Conservation (phyloP, 2,888 invertebrate genomes). For the Amiota communis region DNA sequence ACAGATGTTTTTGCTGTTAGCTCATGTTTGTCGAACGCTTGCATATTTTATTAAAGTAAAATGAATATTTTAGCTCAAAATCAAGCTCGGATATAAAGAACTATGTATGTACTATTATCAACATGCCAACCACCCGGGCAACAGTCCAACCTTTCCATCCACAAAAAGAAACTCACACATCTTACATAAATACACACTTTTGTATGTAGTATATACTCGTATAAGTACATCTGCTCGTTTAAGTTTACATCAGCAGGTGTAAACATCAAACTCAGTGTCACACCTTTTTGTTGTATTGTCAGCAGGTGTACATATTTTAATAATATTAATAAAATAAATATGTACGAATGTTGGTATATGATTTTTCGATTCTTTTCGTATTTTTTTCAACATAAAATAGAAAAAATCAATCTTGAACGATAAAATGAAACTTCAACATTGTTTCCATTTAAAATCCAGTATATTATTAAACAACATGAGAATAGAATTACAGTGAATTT, state of each 20-base stretch:
- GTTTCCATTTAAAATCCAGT: too few relatives aligned
- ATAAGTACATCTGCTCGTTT: too few relatives aligned
- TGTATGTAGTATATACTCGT: too few relatives aligned
- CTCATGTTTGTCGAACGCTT: conserved; percentile 46
- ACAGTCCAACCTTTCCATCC: too few relatives aligned
- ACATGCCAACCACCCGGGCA: too few relatives aligned
- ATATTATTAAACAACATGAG: too few relatives aligned
- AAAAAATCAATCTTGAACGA: conserved; percentile 3
- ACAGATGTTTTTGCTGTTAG: conserved; percentile 43
- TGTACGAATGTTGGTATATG: too few relatives aligned
- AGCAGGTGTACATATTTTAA: conserved; percentile 23
- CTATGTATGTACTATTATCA: too few relatives aligned
- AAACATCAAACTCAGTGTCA: conserved; percentile 56
- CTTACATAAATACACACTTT: not conserved
- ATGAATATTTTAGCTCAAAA: conserved; percentile 57
- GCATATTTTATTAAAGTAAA: conserved; percentile 58
- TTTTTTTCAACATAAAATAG: not conserved
- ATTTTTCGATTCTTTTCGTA: too few relatives aligned
- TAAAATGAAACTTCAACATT: not conserved
- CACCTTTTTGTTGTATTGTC: conserved; percentile 58
- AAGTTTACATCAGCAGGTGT: conserved; percentile 39
- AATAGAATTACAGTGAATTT: too few relatives aligned
- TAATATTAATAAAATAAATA: conserved; percentile 22
- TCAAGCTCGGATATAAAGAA: conserved; percentile 39
- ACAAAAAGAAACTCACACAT: too few relatives aligned